phyloP scores from a whole-genome alignment of 2,797 vertebrate species.

The Melanotaenia boesemani region DNA sequence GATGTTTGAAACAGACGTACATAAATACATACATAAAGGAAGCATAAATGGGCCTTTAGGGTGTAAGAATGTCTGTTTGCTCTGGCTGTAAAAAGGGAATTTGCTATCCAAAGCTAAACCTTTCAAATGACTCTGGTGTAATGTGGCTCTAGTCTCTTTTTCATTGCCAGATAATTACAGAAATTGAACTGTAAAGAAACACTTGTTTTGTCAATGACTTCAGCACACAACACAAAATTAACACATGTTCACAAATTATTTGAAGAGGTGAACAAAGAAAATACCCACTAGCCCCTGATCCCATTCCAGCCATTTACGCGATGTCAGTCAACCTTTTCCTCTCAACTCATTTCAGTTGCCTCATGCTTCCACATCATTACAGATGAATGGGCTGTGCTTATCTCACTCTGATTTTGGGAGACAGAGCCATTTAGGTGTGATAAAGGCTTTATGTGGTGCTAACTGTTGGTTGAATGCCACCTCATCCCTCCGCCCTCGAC shows the following conservation, averaged over 20 bases:
- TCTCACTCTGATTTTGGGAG: conserved; percentile 76
- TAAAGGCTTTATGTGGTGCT: conserved; percentile 80
- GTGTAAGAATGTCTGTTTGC: background rate
- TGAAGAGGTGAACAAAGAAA: conserved; percentile 39
- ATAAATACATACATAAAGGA: background rate
- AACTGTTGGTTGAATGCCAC: conserved; percentile 75
- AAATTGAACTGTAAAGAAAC: conserved; percentile 42
- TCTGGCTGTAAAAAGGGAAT: conserved; percentile 26
- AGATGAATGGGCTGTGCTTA: conserved; percentile 80
- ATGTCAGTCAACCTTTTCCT: conserved; percentile 61
- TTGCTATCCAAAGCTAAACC: conserved; percentile 37
- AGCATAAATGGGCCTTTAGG: background rate
- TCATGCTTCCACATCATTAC: conserved; percentile 79
- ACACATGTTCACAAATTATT: conserved; percentile 41
- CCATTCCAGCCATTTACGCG: conserved; percentile 40
- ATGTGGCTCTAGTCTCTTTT: conserved; percentile 26
- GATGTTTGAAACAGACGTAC: background rate
- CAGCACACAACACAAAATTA: conserved; percentile 52
- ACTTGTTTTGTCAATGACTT: conserved; percentile 34
- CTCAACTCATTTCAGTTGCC: conserved; percentile 66
- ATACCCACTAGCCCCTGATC: conserved; percentile 30
- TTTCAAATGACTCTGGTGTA: conserved; percentile 17
- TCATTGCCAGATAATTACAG: conserved; percentile 36
- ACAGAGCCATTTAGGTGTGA: conserved; percentile 80
- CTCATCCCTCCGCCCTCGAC: conserved; percentile 55